Conservation (phyloP, 2,888 invertebrate genomes). For the Ichneumon xanthorius region DNA sequence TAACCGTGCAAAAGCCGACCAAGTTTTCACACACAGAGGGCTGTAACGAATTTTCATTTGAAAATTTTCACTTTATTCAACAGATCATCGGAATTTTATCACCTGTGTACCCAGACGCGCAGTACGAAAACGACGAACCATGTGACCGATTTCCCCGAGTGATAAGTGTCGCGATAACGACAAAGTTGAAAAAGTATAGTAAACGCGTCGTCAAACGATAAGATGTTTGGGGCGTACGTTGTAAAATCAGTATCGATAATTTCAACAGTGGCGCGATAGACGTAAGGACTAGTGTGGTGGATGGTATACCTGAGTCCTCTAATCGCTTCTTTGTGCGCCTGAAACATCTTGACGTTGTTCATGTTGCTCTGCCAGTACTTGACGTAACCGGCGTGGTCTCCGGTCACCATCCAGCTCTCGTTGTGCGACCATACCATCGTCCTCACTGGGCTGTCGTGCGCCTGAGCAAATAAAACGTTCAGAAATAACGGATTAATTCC, state of each 20-base stretch:
- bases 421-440: constrained; percentile 99
- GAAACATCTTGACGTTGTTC: constrained; percentile 99
- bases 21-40: constrained; percentile 44
- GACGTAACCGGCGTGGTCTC: constrained; percentile 99
- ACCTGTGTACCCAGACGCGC: constrained; percentile 80
- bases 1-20: constrained; percentile 1
- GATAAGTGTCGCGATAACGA: constrained; percentile 40
- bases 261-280: constrained; percentile 80
- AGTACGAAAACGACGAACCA: constrained; percentile 49
- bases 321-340: constrained; percentile 99
- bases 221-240: constrained; percentile 45
- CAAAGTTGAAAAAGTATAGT: constrained; percentile 8
- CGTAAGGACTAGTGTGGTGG: constrained; percentile 83
- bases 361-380: constrained; percentile 99
- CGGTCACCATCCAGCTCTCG: constrained; percentile 99
- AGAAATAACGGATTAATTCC: neutral
- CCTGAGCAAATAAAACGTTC: constrained; percentile 86
- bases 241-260: constrained; percentile 60
- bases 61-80: constrained; percentile 31
- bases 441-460: constrained; percentile 99
- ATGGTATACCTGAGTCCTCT: constrained; percentile 96
- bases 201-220: constrained; percentile 5
- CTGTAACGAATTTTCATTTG: neutral
- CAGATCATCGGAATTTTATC: constrained; percentile 67
- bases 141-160: neutral